These are phyloP conservation scores for Acleris literana DNA, from an alignment of 2,888 invertebrate genomes.

Conservation along the genomic window DNA sequence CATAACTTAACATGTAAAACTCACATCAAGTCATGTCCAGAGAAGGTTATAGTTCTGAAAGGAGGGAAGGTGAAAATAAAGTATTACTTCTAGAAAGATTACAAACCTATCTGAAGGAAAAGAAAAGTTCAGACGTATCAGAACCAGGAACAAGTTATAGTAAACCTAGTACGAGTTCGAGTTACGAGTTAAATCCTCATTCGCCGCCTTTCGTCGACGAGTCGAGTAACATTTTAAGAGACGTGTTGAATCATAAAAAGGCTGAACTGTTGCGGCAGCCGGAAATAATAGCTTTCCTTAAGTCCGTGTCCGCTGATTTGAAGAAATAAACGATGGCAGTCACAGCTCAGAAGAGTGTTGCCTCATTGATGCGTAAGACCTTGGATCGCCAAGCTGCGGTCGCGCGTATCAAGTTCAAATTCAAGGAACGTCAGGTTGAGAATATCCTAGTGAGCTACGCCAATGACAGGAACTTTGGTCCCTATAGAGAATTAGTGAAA, in stretches of 20 bases:
- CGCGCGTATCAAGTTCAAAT: constrained; percentile 68
- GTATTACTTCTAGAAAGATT: constrained; percentile 73
- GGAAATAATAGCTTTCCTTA: constrained; percentile 72
- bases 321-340: constrained; percentile 75
- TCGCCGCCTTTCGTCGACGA: constrained; percentile 59
- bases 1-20: constrained; percentile 48
- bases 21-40: constrained; percentile 68
- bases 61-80: constrained; percentile 79
- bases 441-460: constrained; percentile 68
- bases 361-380: constrained; percentile 74
- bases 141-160: constrained; percentile 60
- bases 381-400: constrained; percentile 68
- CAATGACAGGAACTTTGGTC: constrained; percentile 61
- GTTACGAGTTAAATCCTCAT: constrained; percentile 62
- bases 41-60: constrained; percentile 79
- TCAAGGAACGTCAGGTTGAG: constrained; percentile 74
- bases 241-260: constrained; percentile 77
- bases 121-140: constrained; percentile 63
- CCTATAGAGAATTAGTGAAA: constrained; percentile 76
- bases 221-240: constrained; percentile 70
- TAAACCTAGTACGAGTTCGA: constrained; percentile 74
- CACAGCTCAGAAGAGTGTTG: constrained; percentile 67
- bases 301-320: constrained; percentile 68
- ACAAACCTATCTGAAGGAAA: constrained; percentile 78
- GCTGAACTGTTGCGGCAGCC: constrained; percentile 75